Evolutionary conservation across 2,797 vertebrate species (phyloP).

Genomic region (Neosilurus hyrtlii): DNA sequence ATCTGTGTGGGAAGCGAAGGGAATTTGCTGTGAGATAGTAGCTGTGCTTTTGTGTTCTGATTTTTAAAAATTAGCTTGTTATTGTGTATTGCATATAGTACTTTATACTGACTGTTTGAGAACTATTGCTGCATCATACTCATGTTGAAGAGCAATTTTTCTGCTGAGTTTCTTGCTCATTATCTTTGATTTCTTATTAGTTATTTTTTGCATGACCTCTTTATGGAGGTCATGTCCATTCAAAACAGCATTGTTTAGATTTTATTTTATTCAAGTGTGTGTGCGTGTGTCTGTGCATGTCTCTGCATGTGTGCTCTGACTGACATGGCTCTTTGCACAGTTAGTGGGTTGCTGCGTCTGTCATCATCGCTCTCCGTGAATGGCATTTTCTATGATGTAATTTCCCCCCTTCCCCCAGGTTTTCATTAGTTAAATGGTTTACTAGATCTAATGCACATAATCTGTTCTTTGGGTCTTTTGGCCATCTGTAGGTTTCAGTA

Average conservation of each 20-base stretch:
- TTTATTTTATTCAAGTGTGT: constrained; percentile 11
- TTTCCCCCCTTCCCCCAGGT: not conserved
- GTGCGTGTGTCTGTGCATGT: constrained; percentile 3
- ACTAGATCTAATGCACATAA: not conserved
- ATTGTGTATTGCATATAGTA: not conserved
- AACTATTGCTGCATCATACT: not conserved
- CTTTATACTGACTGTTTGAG: not conserved
- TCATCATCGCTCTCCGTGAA: constrained; percentile 15
- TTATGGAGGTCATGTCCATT: constrained; percentile 17
- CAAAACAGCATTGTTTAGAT: constrained; percentile 19
- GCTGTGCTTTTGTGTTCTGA: not conserved
- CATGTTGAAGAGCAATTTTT: not conserved
- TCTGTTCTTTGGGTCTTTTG: not conserved
- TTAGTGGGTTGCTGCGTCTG: constrained; percentile 32
- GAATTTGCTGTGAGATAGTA: constrained; percentile 32
- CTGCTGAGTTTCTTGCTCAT: constrained; percentile 26
- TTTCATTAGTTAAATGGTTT: constrained; percentile 42
- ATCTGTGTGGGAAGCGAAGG: constrained; percentile 1
- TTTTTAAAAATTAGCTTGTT: not conserved
- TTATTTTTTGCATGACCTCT: constrained; percentile 35
- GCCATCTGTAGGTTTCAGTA: not conserved
- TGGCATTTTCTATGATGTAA: constrained; percentile 43
- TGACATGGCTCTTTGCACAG: constrained; percentile 42
- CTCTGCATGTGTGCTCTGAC: not conserved
- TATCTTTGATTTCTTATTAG: constrained; percentile 23